These are phyloP conservation scores for Lates calcarifer DNA, from an alignment of 2,113 vertebrate genomes.

Conservation along the genomic window DNA sequence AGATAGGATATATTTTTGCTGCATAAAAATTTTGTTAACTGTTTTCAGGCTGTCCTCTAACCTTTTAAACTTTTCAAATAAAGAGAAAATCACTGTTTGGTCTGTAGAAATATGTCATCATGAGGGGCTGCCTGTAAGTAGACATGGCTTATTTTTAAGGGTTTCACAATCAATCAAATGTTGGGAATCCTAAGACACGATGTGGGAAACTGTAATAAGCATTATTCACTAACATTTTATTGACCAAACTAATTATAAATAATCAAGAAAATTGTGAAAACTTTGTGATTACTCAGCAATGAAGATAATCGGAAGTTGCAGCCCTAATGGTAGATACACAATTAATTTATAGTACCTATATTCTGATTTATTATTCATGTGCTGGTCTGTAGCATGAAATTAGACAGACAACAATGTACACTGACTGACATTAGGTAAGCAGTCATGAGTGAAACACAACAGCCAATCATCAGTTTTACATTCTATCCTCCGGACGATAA, in stretches of 20 bases:
- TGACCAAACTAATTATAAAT: not conserved
- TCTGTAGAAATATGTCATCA: too few relatives aligned
- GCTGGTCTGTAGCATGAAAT: not conserved
- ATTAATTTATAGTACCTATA: too few relatives aligned
- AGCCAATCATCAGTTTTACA: conserved; percentile 49
- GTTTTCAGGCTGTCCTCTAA: not conserved
- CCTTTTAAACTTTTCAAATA: not conserved
- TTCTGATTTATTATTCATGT: not conserved
- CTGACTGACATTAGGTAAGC: not conserved
- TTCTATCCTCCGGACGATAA: conserved; percentile 46
- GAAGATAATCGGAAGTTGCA: not conserved
- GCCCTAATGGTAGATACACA: not conserved
- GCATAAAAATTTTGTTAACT: not conserved
- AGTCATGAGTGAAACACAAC: conserved; percentile 15
- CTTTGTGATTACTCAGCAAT: not conserved
- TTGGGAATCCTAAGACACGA: too few relatives aligned
- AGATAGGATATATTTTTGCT: not conserved
- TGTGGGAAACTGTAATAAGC: too few relatives aligned
- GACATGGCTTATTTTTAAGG: not conserved
- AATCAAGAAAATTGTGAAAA: not conserved
- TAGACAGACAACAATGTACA: not conserved
- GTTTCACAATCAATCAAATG: too few relatives aligned
- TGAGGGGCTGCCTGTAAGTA: too few relatives aligned
- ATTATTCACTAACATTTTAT: too few relatives aligned
- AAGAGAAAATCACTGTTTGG: too few relatives aligned